These are phyloP conservation scores for Neostethus bicornis DNA, from an alignment of 2,797 vertebrate species.

Conservation along the genomic window DNA sequence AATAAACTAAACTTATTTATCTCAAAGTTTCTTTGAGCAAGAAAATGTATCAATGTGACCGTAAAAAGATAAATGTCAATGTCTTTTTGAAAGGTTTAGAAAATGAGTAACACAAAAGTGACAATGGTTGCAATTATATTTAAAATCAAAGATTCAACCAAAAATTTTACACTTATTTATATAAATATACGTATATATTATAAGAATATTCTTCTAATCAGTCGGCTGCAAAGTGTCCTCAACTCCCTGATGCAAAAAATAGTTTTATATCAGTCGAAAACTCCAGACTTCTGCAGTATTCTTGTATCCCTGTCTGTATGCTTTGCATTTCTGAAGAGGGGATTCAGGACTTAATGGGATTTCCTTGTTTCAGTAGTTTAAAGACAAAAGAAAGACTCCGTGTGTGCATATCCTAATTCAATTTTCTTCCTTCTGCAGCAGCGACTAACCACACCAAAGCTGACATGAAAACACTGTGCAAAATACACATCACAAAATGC, in stretches of 20 bases:
- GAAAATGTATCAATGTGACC: too few relatives aligned
- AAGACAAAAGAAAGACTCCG: slow-evolving; percentile 53
- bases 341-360: slow-evolving; percentile 57
- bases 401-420: slow-evolving; percentile 46
- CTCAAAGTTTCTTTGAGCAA: too few relatives aligned
- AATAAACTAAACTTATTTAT: too few relatives aligned
- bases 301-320: slow-evolving; percentile 26
- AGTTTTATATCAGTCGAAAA: slow-evolving; percentile 19
- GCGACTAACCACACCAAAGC: slow-evolving; percentile 43
- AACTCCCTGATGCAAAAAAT: slow-evolving; percentile 11
- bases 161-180: too few relatives aligned
- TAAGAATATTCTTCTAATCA: too few relatives aligned
- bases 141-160: too few relatives aligned
- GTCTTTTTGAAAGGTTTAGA: too few relatives aligned
- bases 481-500: slow-evolving; percentile 35
- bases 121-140: too few relatives aligned
- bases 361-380: slow-evolving; percentile 59
- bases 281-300: background rate
- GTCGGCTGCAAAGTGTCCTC: too few relatives aligned
- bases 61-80: too few relatives aligned
- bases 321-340: slow-evolving; percentile 41
- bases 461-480: slow-evolving; percentile 40
- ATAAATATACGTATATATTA: too few relatives aligned
- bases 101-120: too few relatives aligned
- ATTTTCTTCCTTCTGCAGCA: slow-evolving; percentile 39